Conservation (phyloP, 2,113 vertebrate species). For the Dendrocopos noguchii region DNA sequence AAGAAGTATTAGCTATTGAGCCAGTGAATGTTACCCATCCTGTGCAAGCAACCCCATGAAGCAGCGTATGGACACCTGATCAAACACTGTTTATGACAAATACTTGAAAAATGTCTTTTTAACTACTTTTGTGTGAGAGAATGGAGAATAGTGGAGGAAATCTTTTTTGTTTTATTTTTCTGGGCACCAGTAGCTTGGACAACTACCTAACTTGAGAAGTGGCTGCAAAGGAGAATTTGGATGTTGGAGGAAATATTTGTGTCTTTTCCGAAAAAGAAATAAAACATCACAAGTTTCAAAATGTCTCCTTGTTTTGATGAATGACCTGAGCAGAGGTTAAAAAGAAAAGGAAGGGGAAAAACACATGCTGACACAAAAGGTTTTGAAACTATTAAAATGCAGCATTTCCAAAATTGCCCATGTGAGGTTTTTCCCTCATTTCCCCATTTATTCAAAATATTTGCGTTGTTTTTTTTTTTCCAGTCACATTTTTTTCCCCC, state of each 20-base stretch:
- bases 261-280: background rate
- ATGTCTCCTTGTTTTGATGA: background rate
- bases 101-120: background rate
- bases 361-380: background rate
- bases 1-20: background rate
- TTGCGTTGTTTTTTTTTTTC: background rate
- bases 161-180: background rate
- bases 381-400: background rate
- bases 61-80: conserved; percentile 25
- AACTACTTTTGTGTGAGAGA: conserved; percentile 5
- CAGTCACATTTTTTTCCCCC: background rate
- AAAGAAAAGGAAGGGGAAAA: background rate
- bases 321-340: background rate
- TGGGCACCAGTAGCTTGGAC: background rate
- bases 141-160: background rate
- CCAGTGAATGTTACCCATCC: conserved; percentile 14
- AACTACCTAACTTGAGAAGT: background rate
- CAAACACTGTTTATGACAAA: conserved; percentile 35
- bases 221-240: background rate
- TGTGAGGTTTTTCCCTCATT: background rate
- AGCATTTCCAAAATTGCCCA: background rate
- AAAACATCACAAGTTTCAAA: background rate
- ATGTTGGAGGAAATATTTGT: background rate
- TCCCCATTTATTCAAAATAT: background rate
- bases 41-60: background rate